These are phyloP conservation scores for Sprattus sprattus DNA, from an alignment of 2,113 vertebrate genomes.

Conservation along the genomic window DNA sequence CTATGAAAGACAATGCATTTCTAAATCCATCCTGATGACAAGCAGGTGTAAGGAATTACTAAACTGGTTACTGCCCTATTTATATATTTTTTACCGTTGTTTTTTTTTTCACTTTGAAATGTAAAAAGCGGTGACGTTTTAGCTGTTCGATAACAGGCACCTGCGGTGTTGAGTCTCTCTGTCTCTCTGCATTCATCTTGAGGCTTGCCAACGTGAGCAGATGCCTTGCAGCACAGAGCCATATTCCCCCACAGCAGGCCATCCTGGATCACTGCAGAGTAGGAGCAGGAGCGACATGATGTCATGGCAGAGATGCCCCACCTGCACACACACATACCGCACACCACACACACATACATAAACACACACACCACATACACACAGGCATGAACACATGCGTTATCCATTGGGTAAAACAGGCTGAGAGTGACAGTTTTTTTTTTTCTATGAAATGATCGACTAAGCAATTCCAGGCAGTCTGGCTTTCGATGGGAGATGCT, in stretches of 20 bases:
- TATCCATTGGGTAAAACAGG: too few relatives aligned
- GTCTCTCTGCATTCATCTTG: not conserved
- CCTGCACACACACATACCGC: not conserved
- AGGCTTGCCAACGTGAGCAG: not conserved
- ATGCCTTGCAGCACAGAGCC: not conserved
- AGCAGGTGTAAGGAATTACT: not conserved
- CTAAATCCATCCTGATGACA: not conserved
- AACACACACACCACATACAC: not conserved
- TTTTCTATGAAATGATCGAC: too few relatives aligned
- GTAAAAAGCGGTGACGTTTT: not conserved
- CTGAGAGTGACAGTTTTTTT: too few relatives aligned
- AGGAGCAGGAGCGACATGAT: conserved; percentile 1
- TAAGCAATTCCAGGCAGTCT: too few relatives aligned
- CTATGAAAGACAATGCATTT: not conserved
- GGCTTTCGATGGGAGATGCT: too few relatives aligned
- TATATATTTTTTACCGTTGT: not conserved
- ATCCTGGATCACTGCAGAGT: not conserved
- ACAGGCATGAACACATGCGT: too few relatives aligned
- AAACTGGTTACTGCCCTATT: not conserved
- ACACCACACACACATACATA: not conserved
- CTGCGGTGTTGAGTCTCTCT: not conserved
- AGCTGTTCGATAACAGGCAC: not conserved
- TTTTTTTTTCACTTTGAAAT: not conserved
- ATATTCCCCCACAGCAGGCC: not conserved
- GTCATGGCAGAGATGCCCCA: not conserved